phyloP scores from a whole-genome alignment of 2,888 invertebrate species.

The Ichneumoninae sp. region DNA sequence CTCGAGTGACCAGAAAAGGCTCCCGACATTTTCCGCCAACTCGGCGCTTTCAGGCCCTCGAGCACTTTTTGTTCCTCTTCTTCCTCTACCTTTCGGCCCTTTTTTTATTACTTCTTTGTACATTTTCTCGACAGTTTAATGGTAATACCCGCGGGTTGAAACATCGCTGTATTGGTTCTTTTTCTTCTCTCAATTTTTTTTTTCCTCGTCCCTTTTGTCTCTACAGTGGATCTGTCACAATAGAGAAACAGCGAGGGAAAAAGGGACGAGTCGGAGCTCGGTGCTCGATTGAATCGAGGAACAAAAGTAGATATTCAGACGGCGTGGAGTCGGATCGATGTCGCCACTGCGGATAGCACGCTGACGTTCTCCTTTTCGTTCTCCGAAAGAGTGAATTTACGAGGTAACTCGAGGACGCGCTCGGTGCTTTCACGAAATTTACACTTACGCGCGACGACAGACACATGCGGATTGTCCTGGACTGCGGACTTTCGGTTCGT shows the following conservation, averaged over 20 bases:
- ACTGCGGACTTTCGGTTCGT: neutral
- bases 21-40: conserved; percentile 38
- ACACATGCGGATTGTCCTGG: neutral
- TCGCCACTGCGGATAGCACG: neutral
- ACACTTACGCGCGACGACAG: neutral
- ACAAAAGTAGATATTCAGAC: conserved; percentile 5
- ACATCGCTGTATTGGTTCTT: conserved; percentile 3
- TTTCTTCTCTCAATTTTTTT: conserved; percentile 8
- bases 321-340: neutral
- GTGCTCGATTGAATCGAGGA: conserved; percentile 29
- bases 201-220: neutral
- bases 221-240: neutral
- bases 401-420: conserved; percentile 16
- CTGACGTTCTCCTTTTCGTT: conserved; percentile 12
- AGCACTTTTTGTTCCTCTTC: conserved; percentile 7
- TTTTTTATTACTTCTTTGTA: conserved; percentile 8
- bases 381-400: conserved; percentile 15
- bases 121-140: conserved; percentile 18
- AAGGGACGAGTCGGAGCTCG: neutral
- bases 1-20: conserved; percentile 48
- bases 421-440: neutral
- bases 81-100: neutral
- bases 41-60: conserved; percentile 18
- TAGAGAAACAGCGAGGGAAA: neutral
- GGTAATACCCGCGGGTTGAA: neutral